A percentile compares a stretch with the other conserved stretches of the same genome.
These are phyloP conservation scores for Hemaris fuciformis DNA, from an alignment of 2,888 invertebrate species.

Conservation along the genomic window DNA sequence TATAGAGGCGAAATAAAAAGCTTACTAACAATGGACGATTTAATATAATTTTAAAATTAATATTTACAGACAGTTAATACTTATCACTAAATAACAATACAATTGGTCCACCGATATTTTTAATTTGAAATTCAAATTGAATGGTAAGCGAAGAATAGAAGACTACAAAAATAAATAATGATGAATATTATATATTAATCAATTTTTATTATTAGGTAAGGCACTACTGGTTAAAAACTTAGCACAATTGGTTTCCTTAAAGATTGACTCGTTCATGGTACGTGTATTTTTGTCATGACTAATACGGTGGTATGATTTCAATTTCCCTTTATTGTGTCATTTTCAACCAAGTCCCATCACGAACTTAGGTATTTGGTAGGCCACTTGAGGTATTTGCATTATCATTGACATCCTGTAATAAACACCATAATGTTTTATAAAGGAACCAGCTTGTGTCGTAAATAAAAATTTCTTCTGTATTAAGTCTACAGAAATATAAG, in stretches of 20 bases:
- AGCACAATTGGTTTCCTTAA: not conserved
- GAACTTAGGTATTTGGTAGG: constrained; percentile 92
- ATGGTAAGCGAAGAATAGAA: not conserved
- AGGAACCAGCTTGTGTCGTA: no score
- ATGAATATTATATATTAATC: not conserved
- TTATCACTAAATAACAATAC: constrained; percentile 5
- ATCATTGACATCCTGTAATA: constrained; percentile 90
- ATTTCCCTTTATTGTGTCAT: not conserved
- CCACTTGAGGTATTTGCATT: constrained; percentile 92
- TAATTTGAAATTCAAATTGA: not conserved
- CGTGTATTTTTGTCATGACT: constrained; percentile 33
- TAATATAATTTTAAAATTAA: not conserved
- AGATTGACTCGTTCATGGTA: not conserved
- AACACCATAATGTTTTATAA: constrained; percentile 6
- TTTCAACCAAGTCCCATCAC: constrained; percentile 90
- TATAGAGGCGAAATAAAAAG: not conserved
- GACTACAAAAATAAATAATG: not conserved
- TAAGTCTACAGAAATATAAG: no score
- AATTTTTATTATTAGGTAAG: not conserved
- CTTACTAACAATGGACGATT: not conserved
- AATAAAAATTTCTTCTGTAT: no score
- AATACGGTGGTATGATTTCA: constrained; percentile 39
- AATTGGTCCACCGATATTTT: constrained; percentile 21
- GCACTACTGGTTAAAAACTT: not conserved
- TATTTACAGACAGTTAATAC: not conserved